phyloP scores from a whole-genome alignment of 2,888 invertebrate species.

The Carabus problematicus region DNA sequence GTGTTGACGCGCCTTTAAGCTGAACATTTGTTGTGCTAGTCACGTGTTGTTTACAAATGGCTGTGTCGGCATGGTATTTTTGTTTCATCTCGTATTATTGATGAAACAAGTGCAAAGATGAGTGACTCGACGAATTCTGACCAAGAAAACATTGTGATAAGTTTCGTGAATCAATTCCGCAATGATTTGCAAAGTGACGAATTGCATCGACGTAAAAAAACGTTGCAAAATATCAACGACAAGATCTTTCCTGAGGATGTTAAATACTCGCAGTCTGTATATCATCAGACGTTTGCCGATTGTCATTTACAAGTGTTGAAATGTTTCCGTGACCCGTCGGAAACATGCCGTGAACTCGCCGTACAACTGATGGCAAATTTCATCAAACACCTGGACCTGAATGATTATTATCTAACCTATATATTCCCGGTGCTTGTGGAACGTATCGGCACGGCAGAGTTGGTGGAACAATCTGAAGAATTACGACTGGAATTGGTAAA shows the following conservation, averaged over 20 bases:
- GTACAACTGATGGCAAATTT: conserved; percentile 66
- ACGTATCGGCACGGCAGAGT: conserved; percentile 79
- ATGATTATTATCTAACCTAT: conserved; percentile 77
- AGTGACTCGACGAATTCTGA: background rate
- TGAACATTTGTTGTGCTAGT: background rate
- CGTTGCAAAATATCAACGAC: conserved; percentile 63
- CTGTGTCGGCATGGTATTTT: background rate
- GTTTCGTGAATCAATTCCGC: conserved; percentile 9
- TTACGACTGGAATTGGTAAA: conserved; percentile 73
- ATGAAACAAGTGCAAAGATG: conserved; percentile 19
- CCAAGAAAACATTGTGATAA: conserved; percentile 9
- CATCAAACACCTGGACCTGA: conserved; percentile 65
- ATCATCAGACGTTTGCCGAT: conserved; percentile 57
- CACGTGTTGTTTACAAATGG: conserved; percentile 10
- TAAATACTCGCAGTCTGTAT: conserved; percentile 57
- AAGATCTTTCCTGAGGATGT: conserved; percentile 60
- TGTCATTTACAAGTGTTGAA: conserved; percentile 60
- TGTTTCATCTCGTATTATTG: background rate
- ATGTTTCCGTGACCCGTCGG: conserved; percentile 65
- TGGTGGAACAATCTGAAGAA: conserved; percentile 80
- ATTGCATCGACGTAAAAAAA: conserved; percentile 65
- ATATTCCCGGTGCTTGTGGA: conserved; percentile 78
- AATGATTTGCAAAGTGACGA: conserved; percentile 66
- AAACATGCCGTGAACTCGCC: conserved; percentile 69
- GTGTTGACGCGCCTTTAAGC: too few species aligned